Evolutionary conservation across 2,888 invertebrate genomes (phyloP).

Genomic region (Cantharis rustica): DNA sequence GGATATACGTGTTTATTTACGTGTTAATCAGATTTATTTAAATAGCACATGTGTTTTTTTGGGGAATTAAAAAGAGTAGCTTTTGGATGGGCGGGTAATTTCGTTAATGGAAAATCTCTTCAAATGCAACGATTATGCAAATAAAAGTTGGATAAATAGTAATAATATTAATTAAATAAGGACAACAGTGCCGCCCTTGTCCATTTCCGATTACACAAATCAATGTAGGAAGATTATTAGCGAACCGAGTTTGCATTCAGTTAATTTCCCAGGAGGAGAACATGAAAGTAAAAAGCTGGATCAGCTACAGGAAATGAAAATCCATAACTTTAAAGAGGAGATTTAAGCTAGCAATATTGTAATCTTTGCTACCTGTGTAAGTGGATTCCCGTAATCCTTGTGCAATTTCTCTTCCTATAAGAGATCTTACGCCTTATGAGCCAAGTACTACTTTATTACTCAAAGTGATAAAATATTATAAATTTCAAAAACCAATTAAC

Average conservation of each 20-base stretch:
- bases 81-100: neutral
- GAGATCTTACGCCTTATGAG: slow-evolving; percentile 20
- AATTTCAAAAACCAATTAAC: slow-evolving; percentile 7
- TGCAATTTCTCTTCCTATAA: slow-evolving; percentile 28
- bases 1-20: neutral
- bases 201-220: slow-evolving; percentile 26
- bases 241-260: slow-evolving; percentile 38
- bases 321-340: slow-evolving; percentile 47
- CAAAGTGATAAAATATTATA: slow-evolving; percentile 20
- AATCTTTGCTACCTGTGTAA: slow-evolving; percentile 38
- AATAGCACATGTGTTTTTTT: neutral
- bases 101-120: neutral
- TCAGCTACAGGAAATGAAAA: slow-evolving; percentile 50
- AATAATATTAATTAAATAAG: slow-evolving; percentile 4
- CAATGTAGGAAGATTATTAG: slow-evolving; percentile 27
- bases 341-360: slow-evolving; percentile 41
- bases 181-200: slow-evolving; percentile 9
- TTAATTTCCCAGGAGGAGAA: slow-evolving; percentile 49
- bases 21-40: neutral
- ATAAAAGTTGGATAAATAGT: neutral
- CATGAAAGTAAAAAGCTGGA: slow-evolving; percentile 46
- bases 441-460: slow-evolving; percentile 17
- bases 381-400: slow-evolving; percentile 34
- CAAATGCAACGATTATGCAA: neutral
- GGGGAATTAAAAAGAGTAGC: neutral